Evolutionary conservation across 2,113 vertebrate species (phyloP).

Genomic region (Neotoma lepida): DNA sequence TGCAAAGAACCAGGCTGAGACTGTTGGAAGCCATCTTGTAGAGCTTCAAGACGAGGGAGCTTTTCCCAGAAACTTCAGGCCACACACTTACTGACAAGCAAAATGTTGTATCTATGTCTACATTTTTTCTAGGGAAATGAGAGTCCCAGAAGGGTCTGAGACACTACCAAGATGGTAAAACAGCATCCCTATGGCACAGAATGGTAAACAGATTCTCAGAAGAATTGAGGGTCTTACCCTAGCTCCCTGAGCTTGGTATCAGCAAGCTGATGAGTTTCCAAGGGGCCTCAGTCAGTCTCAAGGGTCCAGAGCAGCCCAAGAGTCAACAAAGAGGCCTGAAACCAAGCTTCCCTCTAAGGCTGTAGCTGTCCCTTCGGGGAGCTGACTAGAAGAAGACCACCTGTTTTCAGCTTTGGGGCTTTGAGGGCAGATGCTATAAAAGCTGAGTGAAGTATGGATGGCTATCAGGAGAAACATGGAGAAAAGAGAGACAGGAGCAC

Average conservation of each 20-base stretch:
- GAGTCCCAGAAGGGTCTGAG: neutral
- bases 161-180: neutral
- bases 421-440: neutral
- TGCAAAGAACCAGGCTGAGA: neutral
- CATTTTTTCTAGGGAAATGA: neutral
- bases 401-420: conserved; percentile 17
- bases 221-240: neutral
- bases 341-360: neutral
- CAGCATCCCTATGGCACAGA: neutral
- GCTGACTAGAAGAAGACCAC: neutral
- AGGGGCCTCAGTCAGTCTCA: neutral
- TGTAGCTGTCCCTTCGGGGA: neutral
- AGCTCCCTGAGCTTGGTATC: neutral
- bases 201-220: conserved; percentile 13
- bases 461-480: neutral
- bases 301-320: neutral
- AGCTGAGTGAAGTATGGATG: neutral
- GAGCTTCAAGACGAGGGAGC: neutral
- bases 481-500: neutral
- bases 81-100: neutral
- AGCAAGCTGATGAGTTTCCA: neutral
- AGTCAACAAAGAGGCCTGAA: neutral
- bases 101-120: neutral
- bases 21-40: neutral
- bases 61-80: neutral